Conservation (phyloP, 2,113 vertebrate genomes). For the Melospiza georgiana region DNA sequence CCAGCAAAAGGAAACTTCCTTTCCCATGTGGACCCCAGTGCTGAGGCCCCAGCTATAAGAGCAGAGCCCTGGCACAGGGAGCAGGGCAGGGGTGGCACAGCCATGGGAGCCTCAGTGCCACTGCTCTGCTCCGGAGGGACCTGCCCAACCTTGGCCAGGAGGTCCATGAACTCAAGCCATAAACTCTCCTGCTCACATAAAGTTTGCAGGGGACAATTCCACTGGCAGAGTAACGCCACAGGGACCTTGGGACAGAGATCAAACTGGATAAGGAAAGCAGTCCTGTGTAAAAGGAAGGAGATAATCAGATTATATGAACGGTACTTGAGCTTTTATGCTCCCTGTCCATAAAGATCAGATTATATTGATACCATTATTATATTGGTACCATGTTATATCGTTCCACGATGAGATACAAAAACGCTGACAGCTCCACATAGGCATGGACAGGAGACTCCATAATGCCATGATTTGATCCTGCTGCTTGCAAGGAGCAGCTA, state of each 20-base stretch:
- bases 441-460: background rate
- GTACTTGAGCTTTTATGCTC: background rate
- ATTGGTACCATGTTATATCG: background rate
- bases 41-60: background rate
- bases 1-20: background rate
- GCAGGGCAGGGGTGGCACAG: background rate
- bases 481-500: background rate
- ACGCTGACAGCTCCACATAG: background rate
- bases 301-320: background rate
- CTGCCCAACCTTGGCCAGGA: background rate
- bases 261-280: background rate
- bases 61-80: background rate
- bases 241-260: conserved; percentile 38
- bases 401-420: background rate
- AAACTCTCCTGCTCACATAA: background rate
- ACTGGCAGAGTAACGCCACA: background rate
- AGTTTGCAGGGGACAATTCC: background rate
- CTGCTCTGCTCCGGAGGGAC: background rate
- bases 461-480: background rate
- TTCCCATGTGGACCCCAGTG: background rate
- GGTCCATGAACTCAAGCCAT: conserved; percentile 28
- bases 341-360: background rate
- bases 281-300: background rate
- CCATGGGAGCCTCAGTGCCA: background rate
- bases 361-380: background rate